These are phyloP conservation scores for Pontoporia blainvillei DNA, from an alignment of 2,113 vertebrate genomes.

Conservation along the genomic window DNA sequence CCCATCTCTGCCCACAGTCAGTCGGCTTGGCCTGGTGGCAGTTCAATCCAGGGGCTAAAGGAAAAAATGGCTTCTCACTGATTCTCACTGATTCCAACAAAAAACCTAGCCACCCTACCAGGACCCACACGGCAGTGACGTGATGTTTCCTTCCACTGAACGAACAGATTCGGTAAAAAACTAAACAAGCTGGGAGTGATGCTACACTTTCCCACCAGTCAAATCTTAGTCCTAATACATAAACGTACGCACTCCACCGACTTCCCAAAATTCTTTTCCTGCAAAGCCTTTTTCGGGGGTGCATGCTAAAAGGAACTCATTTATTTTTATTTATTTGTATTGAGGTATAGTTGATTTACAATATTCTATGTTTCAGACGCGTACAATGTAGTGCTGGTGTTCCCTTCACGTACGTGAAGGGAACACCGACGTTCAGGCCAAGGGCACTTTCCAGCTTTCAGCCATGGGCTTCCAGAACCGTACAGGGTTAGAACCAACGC, in stretches of 20 bases:
- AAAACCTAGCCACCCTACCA: slow-evolving; percentile 53
- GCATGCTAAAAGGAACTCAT: neutral
- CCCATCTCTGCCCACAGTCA: neutral
- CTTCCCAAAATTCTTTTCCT: neutral
- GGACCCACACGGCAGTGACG: slow-evolving; percentile 19
- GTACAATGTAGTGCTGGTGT: too few relatives aligned
- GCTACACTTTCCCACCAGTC: slow-evolving; percentile 38
- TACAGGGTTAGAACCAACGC: neutral
- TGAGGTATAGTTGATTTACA: too few relatives aligned
- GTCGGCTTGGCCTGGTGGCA: slow-evolving; percentile 28
- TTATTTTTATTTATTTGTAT: too few relatives aligned
- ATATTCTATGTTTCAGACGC: too few relatives aligned
- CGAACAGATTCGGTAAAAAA: slow-evolving; percentile 41
- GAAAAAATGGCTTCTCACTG: slow-evolving; percentile 10
- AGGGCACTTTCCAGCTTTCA: neutral
- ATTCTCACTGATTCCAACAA: slow-evolving; percentile 69
- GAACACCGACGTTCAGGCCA: neutral
- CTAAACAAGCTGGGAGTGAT: slow-evolving; percentile 1
- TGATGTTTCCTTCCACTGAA: neutral
- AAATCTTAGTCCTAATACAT: neutral
- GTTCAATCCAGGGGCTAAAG: slow-evolving; percentile 33
- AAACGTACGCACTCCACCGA: neutral
- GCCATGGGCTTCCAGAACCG: neutral
- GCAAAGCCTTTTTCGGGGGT: too few relatives aligned
- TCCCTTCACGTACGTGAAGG: fast-evolving